Conservation (phyloP, 2,888 invertebrate genomes). For the Euzophera pinguis region DNA sequence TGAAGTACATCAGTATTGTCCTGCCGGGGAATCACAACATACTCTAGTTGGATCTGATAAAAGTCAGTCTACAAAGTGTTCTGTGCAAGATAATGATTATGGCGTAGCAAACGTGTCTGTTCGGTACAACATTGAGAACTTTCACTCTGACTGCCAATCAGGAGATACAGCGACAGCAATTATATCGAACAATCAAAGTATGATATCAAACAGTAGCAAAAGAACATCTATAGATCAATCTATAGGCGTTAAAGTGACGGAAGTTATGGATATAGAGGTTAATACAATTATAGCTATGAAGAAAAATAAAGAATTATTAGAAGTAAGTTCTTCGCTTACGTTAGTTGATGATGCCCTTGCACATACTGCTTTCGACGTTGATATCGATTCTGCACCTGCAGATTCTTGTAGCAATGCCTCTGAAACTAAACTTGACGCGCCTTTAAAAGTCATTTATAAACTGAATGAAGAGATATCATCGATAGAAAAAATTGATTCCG, state of each 20-base stretch:
- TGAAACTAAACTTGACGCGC: slow-evolving; percentile 10
- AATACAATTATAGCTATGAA: slow-evolving; percentile 65
- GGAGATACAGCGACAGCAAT: slow-evolving; percentile 25
- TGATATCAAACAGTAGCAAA: slow-evolving; percentile 28
- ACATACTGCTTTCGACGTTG: slow-evolving; percentile 23
- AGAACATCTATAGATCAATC: slow-evolving; percentile 34
- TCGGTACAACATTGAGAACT: slow-evolving; percentile 13
- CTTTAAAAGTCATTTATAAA: slow-evolving; percentile 36
- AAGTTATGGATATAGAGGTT: slow-evolving; percentile 40
- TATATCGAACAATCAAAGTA: slow-evolving; percentile 20
- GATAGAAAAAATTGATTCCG: slow-evolving; percentile 21
- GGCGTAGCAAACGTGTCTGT: too few species aligned
- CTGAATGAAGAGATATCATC: slow-evolving; percentile 21
- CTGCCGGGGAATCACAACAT: slow-evolving; percentile 23
- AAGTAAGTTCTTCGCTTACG: slow-evolving; percentile 52
- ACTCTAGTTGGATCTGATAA: slow-evolving; percentile 15
- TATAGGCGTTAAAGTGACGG: slow-evolving; percentile 24
- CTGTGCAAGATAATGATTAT: too few species aligned
- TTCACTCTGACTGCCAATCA: too few species aligned
- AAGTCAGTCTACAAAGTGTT: too few species aligned
- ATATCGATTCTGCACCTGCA: slow-evolving; percentile 20
- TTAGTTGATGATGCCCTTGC: slow-evolving; percentile 48
- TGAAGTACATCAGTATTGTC: slow-evolving; percentile 48
- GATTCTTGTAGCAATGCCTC: slow-evolving; percentile 8
- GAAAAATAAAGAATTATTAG: slow-evolving; percentile 47